Base-by-base conservation (phyloP, 2,888 invertebrate species). In the Epirrhoe tristata region DNA sequence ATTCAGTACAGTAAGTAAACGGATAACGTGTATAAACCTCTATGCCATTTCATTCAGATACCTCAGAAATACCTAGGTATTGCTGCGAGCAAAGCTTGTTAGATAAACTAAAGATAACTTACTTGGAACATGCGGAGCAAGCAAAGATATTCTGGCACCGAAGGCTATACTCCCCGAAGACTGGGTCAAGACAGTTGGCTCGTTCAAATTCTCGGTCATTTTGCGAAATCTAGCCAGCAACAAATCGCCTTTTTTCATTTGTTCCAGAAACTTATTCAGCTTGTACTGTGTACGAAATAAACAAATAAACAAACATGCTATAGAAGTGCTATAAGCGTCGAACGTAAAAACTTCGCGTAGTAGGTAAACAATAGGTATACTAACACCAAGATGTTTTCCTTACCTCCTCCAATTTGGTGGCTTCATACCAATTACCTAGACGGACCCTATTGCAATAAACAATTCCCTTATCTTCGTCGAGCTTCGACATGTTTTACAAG, bases 381-480 rank as follows among this genome's bases (percentile, higher is more conserved):
- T 48, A 16, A 16, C 1, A 16, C 16, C 16, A 14, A 48, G 46
- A 14, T 46, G 48, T 48, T 48, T 48, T 14, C 16, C 68, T 80
- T 70, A 90, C 93, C 86, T 93, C 93, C 74, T 93, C 91, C 67
- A 93, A 81, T 77, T 86, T 81, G n/a, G 84, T 73, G 14, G 90
- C 84, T 79, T 93, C 93, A 78, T 88, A 91, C 93, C 93, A 93
- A 80, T 93, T 92, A 63, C 93, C 93, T 6, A 90, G 77, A 39
- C 81, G 90, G 17, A 92, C 92, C 61, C 90, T 80, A 71, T 90
- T 92, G 69, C 85, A 79, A 78, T 88, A 93, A 69, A 89, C 85
- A 65, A 92, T 89, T 17, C 85, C 89, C 77, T 88, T 93, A 74
- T 92, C 91, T 65, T 84, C 79, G 5, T 87, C 83, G 60, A 73